Evolutionary conservation across 1,140 invertebrate species (phyloP), one percentile per base, ranked within the genome.

Genomic region (Orussus abietinus): DNA sequence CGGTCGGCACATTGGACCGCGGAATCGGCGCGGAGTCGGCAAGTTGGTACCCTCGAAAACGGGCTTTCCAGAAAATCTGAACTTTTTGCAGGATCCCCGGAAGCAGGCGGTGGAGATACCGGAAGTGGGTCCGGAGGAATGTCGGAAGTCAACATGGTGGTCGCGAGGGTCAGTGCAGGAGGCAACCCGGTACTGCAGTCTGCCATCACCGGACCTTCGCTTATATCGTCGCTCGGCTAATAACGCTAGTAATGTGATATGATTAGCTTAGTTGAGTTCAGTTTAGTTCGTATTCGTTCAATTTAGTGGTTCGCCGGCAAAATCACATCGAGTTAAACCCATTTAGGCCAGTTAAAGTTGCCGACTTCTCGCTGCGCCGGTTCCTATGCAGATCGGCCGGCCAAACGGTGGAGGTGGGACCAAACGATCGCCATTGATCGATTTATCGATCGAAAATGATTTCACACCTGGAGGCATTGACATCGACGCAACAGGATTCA

Each of bases 201-300:
- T 50, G 47, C 39, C 58, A 63, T 63, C 65, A 62, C 52, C 62
- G 66, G 59, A 58, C 64, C 69, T 70, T 72, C 59, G 64, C 69
- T 72, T 72, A 70, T 70, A 72, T 70, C 65, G 62, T 67, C 64
- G 62, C 62, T 59, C 58, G 60, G 60, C 67, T 72, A 72, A 72
- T 71, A 71, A 71, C 65, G 59, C 63, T 64, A 64, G 69, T 72
- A 72, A 72, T 72, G 66, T 72, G 66, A 71, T 71, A 72, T 69
- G 68, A 72, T 72, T 72, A 72, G 69, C 62, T 72, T 68, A 71
- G 69, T 71, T 71, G 65, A 72, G 66, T 69, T 72, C 67, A 70
- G 69, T 72, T 72, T 71, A 72, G 68, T 71, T 71, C 66, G 56
- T 72, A 68, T 68, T 67, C 61, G 64, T 71, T 71, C 68, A 71